Conservation (phyloP, 2,888 invertebrate species). For the Phengaris alcon region DNA sequence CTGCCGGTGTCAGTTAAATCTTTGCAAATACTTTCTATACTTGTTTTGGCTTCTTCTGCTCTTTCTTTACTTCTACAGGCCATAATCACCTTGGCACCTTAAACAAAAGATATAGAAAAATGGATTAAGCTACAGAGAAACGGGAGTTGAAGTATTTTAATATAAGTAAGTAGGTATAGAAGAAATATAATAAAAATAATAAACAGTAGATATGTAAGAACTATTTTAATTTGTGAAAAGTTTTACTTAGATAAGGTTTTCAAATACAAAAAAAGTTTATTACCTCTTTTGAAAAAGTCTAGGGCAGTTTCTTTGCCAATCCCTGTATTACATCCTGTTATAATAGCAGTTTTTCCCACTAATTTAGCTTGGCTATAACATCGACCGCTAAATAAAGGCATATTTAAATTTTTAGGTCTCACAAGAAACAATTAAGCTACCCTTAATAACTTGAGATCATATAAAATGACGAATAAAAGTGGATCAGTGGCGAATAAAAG, state of each 20-base stretch:
- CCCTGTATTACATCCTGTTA: slow-evolving; percentile 72
- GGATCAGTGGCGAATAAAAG: too few species aligned
- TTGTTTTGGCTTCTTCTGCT: slow-evolving; percentile 78
- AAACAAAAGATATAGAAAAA: slow-evolving; percentile 31
- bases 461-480: too few species aligned
- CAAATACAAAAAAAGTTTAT: not conserved
- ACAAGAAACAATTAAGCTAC: too few species aligned
- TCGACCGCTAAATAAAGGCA: slow-evolving; percentile 67
- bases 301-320: slow-evolving; percentile 72
- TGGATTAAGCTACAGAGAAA: too few species aligned
- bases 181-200: not conserved
- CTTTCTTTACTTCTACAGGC: slow-evolving; percentile 75
- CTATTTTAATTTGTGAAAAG: too few species aligned
- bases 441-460: too few species aligned
- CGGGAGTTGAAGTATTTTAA: too few species aligned
- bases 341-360: slow-evolving; percentile 75
- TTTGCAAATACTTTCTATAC: slow-evolving; percentile 70
- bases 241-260: too few species aligned
- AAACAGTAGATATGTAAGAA: too few species aligned
- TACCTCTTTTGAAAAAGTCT: slow-evolving; percentile 72
- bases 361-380: slow-evolving; percentile 77
- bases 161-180: not conserved
- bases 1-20: slow-evolving; percentile 65
- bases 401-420: slow-evolving; percentile 37
- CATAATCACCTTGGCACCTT: slow-evolving; percentile 80